phyloP scores from a whole-genome alignment of 2,113 vertebrate species.

The Delphinapterus leucas region DNA sequence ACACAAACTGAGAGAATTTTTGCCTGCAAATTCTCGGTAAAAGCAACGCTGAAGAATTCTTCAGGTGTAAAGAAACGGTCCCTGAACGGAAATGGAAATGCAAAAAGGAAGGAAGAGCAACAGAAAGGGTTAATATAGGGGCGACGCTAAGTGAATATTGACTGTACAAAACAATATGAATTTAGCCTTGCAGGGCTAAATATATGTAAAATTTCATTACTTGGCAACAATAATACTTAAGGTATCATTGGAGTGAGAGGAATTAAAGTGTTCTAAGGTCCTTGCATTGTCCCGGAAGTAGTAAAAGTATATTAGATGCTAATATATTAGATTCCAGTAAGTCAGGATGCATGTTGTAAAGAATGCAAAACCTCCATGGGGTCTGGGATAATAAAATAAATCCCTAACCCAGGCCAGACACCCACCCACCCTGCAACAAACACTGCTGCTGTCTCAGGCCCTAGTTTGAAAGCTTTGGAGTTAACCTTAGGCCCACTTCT shows the following conservation, averaged over 20 bases:
- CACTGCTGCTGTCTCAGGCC: not conserved
- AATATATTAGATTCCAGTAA: not conserved
- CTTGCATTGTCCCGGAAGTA: not conserved
- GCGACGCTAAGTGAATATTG: not conserved
- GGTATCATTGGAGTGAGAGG: not conserved
- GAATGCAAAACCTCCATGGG: not conserved
- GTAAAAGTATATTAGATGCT: not conserved
- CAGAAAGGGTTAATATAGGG: not conserved
- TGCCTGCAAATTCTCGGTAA: slow-evolving; percentile 8
- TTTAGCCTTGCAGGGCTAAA: not conserved
- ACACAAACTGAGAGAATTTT: not conserved
- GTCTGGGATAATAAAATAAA: not conserved
- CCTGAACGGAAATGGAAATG: not conserved
- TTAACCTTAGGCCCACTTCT: not conserved
- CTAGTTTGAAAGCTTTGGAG: not conserved
- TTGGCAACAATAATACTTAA: not conserved
- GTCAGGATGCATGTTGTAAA: not conserved
- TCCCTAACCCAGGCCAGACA: not conserved
- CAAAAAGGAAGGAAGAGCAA: not conserved
- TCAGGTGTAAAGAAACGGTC: not conserved
- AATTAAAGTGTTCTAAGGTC: not conserved
- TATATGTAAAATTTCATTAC: not conserved
- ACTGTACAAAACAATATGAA: not conserved
- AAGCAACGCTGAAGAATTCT: not conserved
- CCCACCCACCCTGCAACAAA: not conserved